Base-by-base conservation (phyloP, 2,888 invertebrate species). In the Xylocampa areola region DNA sequence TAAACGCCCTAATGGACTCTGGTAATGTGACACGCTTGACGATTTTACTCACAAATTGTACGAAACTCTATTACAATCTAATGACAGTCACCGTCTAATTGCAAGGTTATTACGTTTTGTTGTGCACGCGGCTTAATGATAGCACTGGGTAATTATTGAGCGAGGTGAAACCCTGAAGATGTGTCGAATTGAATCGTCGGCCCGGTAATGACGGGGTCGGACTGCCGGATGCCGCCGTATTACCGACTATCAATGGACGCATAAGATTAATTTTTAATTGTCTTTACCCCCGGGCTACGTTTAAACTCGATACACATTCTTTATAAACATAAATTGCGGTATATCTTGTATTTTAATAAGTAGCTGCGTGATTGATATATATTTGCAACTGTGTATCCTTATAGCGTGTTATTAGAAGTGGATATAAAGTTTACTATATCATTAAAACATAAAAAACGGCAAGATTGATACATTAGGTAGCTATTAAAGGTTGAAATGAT, bases 11-110 rank as follows among this genome's bases (percentile, higher is more conserved):
- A 94, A 94, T 94, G 93, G 91, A 85, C 81, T 78, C 86, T 85
- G 87, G 93, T 94, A 93, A 94, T 92, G 94, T 92, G 94, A 93
- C 92, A 94, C 94, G 94, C 93, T 93, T 93, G 94, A 93, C 94
- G 94, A 93, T 93, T 93, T 90, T 91, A 91, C 92, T 92, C 92
- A 93, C 92, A 94, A 94, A 93, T 92, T 92, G 92, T 93, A 93
- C 92, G 86, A 92, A 94, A 93, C 93, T 92, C 93, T 94, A 94
- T 94, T 94, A 92, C 90, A 85, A 87, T 91, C 91, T 94, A 94
- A 94, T 94, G 92, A 89, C 90, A 89, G 91, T 88, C 85, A 86
- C 88, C 90, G 89, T 89, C 92, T 93, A 93, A 94, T 94, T 92
- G 92, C 89, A 87, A 90, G 85, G 91, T 91, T 92, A 92, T 94